Base-by-base conservation (phyloP, 1,140 invertebrate genomes). In the Dryas iulia region DNA sequence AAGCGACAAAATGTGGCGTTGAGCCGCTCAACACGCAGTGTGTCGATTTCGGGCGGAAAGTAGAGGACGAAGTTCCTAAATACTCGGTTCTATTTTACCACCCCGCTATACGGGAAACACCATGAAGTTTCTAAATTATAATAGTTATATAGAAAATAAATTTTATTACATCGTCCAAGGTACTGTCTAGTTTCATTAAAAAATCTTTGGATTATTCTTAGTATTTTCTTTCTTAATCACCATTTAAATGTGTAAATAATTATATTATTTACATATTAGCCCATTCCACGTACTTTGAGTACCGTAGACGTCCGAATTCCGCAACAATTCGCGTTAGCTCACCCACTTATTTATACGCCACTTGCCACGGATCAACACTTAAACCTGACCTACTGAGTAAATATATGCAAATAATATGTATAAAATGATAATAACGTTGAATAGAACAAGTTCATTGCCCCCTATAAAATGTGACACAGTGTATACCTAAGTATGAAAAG, bases 231-330 rank as follows among this genome's bases (percentile, higher is more conserved):
- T 25, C 11, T 25, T 54, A 54, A 54, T 25, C 12, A 25, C 4
- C 3, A 54, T 25, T 25, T 25, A 54, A 54, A 54, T 54, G 11
- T 24, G 23, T 25, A 25, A 54, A 26, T 26, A 30, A 14, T 62
- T 25, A 12, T 25, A 62, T 62, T 62, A 61, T 25, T 53, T 62
- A 56, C 61, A 56, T 25, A n/a, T 53, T 0, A 53, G 39, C 18
- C 35, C 21, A 28, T 30, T 23, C 23, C 30, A 69, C 59, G 60
- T 61, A 73, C 71, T 66, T 69, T 64, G 54, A 60, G 74, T 86
- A 86, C 85, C 84, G 84, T 87, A 82, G 58, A 70, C 63, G 81
- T 67, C 81, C 83, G 78, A 86, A 89, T 87, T 87, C 84, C 81
- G 69, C 58, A 63, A 75, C 73, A 65, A 74, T 80, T 83, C 79